These are phyloP conservation scores for Cephus runcator DNA, from an alignment of 2,888 invertebrate species.

Conservation along the genomic window DNA sequence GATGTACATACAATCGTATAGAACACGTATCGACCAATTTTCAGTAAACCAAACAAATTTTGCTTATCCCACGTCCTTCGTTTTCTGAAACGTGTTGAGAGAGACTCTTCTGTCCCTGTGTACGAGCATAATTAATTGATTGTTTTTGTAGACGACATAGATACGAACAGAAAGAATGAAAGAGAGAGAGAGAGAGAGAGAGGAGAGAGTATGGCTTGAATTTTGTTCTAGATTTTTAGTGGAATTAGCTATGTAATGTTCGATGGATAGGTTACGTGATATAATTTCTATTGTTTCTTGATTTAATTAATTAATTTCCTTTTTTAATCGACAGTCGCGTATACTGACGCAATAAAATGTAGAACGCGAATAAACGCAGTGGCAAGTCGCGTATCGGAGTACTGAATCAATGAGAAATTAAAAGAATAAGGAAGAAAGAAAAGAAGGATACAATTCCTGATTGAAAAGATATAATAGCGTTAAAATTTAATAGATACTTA, in stretches of 20 bases:
- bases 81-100: not conserved
- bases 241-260: not conserved
- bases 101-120: not conserved
- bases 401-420: not conserved
- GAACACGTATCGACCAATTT: not conserved
- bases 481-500: not conserved
- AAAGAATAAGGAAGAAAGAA: not conserved
- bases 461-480: not conserved
- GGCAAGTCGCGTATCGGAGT: not conserved
- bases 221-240: not conserved
- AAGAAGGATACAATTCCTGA: not conserved
- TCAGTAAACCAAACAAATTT: not conserved
- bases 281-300: not conserved
- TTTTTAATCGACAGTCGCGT: not conserved
- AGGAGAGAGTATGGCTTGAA: not conserved
- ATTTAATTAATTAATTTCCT: not conserved
- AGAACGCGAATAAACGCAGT: not conserved
- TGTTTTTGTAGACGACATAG: not conserved
- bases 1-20: not conserved
- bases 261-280: not conserved
- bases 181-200: not conserved
- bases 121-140: not conserved
- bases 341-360: not conserved
- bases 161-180: not conserved
- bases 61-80: not conserved